Evolutionary conservation across 2,888 invertebrate species (phyloP).

Genomic region (Acanthococcus lagerstroemiae): DNA sequence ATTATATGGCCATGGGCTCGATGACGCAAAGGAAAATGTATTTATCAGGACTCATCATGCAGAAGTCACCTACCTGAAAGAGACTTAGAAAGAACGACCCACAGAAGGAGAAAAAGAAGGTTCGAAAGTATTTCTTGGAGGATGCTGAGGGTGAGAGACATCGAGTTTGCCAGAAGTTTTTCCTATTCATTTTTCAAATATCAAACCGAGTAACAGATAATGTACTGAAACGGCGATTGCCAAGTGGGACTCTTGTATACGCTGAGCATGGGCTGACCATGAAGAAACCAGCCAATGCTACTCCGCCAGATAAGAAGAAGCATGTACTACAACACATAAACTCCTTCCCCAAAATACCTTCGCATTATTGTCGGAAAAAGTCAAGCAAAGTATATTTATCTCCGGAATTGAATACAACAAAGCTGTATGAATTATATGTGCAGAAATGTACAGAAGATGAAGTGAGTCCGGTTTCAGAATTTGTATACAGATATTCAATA

Average conservation of each 20-base stretch:
- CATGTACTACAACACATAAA: not conserved
- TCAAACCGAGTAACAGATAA: not conserved
- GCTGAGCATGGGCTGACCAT: not conserved
- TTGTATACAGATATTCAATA: not conserved
- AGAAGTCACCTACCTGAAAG: not conserved
- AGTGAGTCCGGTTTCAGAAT: too few relatives aligned
- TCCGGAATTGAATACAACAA: not conserved
- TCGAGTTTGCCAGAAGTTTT: not conserved
- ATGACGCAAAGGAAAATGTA: too few relatives aligned
- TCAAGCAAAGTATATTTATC: not conserved
- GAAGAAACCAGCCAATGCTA: not conserved
- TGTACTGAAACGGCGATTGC: not conserved
- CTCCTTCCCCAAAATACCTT: not conserved
- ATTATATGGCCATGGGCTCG: not conserved
- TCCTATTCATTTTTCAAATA: not conserved
- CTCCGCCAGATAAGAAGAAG: not conserved
- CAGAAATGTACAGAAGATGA: not conserved
- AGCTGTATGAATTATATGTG: not conserved
- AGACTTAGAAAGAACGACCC: not conserved
- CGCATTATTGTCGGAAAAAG: not conserved
- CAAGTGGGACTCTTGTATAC: not conserved
- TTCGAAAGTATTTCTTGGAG: not conserved
- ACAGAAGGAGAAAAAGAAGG: not conserved
- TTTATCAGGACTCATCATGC: too few relatives aligned
- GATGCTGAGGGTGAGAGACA: not conserved